phyloP scores from a whole-genome alignment of 1,140 invertebrate genomes.

The Zaprionus africanus region DNA sequence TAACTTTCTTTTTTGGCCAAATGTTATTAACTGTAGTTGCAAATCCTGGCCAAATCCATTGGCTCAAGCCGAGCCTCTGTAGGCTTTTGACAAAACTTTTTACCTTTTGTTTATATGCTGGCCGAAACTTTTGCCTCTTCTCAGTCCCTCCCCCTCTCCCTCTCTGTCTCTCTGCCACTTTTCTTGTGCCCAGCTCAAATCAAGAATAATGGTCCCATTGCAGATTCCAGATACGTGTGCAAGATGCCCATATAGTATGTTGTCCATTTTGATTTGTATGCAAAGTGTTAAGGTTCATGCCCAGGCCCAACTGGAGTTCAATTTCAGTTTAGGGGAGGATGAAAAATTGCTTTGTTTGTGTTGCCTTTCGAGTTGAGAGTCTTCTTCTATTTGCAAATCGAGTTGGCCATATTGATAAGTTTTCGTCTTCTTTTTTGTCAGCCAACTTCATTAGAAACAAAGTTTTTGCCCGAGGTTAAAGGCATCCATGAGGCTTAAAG shows the following conservation, averaged over 20 bases:
- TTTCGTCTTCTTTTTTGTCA: constrained; percentile 44
- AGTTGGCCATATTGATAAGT: constrained; percentile 78
- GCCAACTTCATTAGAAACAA: constrained; percentile 63
- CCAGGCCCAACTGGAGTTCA: constrained; percentile 54
- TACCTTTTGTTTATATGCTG: constrained; percentile 60
- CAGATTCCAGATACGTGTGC: constrained; percentile 61
- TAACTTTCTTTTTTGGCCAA: constrained; percentile 44
- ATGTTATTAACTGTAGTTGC: constrained; percentile 75
- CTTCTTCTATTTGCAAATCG: constrained; percentile 47
- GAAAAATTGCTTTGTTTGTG: constrained; percentile 60
- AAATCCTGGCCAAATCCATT: constrained; percentile 61
- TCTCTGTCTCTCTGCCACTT: constrained; percentile 26
- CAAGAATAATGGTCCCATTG: constrained; percentile 78
- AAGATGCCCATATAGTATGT: constrained; percentile 30
- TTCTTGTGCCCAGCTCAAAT: constrained; percentile 45
- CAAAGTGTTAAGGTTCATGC: constrained; percentile 71
- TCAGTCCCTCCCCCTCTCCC: constrained; percentile 14
- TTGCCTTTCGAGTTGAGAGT: constrained; percentile 35
- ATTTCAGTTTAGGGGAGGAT: constrained; percentile 54
- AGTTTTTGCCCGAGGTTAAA: constrained; percentile 17
- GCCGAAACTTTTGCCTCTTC: constrained; percentile 54
- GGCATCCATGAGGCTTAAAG: constrained; percentile 31
- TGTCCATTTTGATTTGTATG: constrained; percentile 75
- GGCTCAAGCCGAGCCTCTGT: constrained; percentile 37
- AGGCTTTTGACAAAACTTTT: constrained; percentile 55